Percentiles rank a stretch among this genome's conserved stretches.
phyloP scores from a whole-genome alignment of 2,888 invertebrate species.

The Danaus chrysippus region DNA sequence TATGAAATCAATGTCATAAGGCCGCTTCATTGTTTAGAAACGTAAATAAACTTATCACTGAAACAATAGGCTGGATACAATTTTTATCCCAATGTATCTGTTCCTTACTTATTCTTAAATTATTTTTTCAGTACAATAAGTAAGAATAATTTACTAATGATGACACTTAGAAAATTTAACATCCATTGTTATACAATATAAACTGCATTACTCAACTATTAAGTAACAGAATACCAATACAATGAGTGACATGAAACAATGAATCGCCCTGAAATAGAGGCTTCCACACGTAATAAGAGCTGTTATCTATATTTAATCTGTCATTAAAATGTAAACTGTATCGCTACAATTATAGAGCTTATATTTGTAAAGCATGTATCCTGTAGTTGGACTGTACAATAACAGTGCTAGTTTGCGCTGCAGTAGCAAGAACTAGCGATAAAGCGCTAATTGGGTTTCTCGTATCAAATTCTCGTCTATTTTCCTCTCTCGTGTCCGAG shows the following conservation, averaged over 20 bases:
- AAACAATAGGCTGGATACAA: no score
- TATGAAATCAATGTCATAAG: no score
- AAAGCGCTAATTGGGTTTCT: constrained; percentile 19
- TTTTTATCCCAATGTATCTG: no score
- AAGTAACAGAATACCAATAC: not conserved
- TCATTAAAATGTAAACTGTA: not conserved
- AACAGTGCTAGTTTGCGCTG: constrained; percentile 11
- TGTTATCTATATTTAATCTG: no score
- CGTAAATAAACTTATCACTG: no score
- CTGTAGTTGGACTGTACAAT: not conserved
- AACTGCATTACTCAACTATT: no score
- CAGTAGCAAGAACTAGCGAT: constrained; percentile 8
- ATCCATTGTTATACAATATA: no score
- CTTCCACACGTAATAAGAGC: not conserved
- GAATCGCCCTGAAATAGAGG: not conserved
- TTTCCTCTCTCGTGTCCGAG: constrained; percentile 6
- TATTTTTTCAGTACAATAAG: no score
- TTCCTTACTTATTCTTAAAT: no score
- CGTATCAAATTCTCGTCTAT: constrained; percentile 13
- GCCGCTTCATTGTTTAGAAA: no score
- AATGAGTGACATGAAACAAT: not conserved
- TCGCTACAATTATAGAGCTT: not conserved
- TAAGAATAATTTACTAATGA: no score
- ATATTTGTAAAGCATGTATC: not conserved
- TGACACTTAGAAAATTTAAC: no score